Evolutionary conservation across 2,797 vertebrate species (phyloP).

Genomic region (Pantherophis alleghaniensis): DNA sequence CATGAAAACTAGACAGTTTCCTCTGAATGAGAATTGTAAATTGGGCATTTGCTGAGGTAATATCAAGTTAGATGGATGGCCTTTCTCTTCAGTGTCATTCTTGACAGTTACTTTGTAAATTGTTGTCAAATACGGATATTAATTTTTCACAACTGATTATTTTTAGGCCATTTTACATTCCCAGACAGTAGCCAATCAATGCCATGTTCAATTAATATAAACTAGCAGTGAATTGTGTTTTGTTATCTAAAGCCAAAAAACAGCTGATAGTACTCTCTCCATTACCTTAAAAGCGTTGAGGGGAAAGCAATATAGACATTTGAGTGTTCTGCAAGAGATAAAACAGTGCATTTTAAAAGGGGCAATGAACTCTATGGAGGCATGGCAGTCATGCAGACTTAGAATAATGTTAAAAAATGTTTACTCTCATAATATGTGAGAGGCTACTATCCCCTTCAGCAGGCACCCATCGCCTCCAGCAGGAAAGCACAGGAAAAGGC

Average conservation of each 20-base stretch:
- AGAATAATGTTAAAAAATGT: neutral
- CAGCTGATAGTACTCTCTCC: neutral
- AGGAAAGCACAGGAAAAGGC: neutral
- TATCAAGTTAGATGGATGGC: conserved; percentile 51
- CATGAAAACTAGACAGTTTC: conserved; percentile 55
- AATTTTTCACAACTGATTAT: conserved; percentile 35
- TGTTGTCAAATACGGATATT: conserved; percentile 35
- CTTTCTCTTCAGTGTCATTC: conserved; percentile 33
- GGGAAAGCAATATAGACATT: conserved; percentile 37
- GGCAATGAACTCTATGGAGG: neutral
- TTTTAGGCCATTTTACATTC: conserved; percentile 51
- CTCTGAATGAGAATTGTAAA: conserved; percentile 57
- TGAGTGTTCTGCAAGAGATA: conserved; percentile 44
- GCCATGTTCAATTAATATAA: conserved; percentile 65
- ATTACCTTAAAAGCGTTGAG: neutral
- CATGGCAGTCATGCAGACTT: neutral
- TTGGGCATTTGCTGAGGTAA: conserved; percentile 52
- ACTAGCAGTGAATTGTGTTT: conserved; percentile 55
- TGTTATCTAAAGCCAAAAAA: conserved; percentile 47
- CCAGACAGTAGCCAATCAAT: conserved; percentile 44
- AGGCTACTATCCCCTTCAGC: neutral
- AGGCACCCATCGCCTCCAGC: neutral
- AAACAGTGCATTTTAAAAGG: conserved; percentile 8
- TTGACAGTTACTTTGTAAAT: conserved; percentile 40
- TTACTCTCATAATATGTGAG: neutral